A percentile compares a stretch with the other conserved stretches of the same genome.
Conservation (phyloP, 2,888 invertebrate genomes). For the Hydroisotoma schaefferi region DNA sequence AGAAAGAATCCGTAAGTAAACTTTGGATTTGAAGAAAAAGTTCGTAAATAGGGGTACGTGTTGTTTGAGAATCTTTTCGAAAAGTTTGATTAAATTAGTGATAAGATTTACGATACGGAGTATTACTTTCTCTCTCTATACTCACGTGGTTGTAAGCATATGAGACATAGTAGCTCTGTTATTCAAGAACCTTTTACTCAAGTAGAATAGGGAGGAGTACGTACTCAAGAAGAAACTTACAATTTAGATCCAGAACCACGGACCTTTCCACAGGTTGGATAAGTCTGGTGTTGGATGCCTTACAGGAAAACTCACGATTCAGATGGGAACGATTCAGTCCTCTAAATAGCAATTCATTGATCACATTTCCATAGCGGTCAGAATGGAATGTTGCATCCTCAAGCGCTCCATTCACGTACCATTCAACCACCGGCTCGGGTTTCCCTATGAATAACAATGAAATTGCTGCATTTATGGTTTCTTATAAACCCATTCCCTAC, state of each 20-base stretch:
- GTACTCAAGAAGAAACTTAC: conserved; percentile 33
- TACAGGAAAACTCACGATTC: conserved; percentile 47
- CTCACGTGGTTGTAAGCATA: no score
- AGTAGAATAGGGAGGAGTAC: background rate
- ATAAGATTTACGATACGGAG: conserved; percentile 18
- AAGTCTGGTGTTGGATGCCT: conserved; percentile 46
- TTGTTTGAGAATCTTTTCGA: conserved; percentile 7
- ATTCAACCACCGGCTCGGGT: conserved; percentile 45
- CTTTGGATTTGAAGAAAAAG: background rate
- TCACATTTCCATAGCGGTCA: conserved; percentile 45
- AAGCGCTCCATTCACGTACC: conserved; percentile 48
- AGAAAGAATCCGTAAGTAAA: background rate
- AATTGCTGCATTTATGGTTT: conserved; percentile 10
- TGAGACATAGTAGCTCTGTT: no score
- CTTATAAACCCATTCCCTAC: no score
- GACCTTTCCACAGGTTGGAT: conserved; percentile 47
- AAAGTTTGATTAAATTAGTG: conserved; percentile 39
- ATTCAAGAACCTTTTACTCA: no score
- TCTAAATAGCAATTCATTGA: conserved; percentile 47
- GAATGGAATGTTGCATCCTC: conserved; percentile 47
- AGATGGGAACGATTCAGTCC: conserved; percentile 46
- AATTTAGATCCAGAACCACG: conserved; percentile 46
- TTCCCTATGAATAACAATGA: conserved; percentile 49
- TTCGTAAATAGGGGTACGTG: conserved; percentile 1
- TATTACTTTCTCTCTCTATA: no score